Evolutionary conservation across 2,888 invertebrate species (phyloP), one percentile per base, ranked within the genome.

Genomic region (Stenodera caucasica): DNA sequence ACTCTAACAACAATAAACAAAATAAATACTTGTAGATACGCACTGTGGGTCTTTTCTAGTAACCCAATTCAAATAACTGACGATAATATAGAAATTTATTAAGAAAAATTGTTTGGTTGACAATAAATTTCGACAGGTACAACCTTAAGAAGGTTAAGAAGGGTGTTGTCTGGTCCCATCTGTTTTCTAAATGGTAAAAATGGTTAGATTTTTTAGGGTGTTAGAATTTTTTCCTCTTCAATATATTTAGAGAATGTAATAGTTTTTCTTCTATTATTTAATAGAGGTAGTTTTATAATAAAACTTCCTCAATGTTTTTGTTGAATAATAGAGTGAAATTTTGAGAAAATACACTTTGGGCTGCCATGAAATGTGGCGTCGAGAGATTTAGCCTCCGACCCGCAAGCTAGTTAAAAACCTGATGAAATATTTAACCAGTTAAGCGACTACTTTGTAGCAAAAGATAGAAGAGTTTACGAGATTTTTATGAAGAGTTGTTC

Each of bases 391-490:
- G 55, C 45, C 30, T 40, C 26, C 50, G 54, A 57, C 49, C 61
- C 40, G 49, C 61, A 64, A 67, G 56, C 67, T 64, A 67, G 67
- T 66, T 67, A 68, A 66, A 61, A 68, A 55, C 60, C 61, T 63
- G 57, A 63, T 68, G 63, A 68, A 66, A 68, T 68, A 66, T 68
- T 66, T 64, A 68, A 61, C 63, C 61, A 57, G 62, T 57, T 63
- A 63, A 61, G 65, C 64, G 60, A 65, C 60, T 68, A 68, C 67
- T 69, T 67, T 67, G 67, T 69, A 63, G 65, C 66, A 55, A 61
- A 65, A 71, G 71, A 71, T 70, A 72, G 66, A 65, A 55, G 66
- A 64, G 65, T 68, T 72, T 72, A 72, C 66, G 71, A 68, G 70
- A 70, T 71, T 72, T 72, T 72, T 72, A 72, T 72, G 68, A 71